Evolutionary conservation across 2,888 invertebrate genomes (phyloP).

Genomic region (Lumbricus terrestris): DNA sequence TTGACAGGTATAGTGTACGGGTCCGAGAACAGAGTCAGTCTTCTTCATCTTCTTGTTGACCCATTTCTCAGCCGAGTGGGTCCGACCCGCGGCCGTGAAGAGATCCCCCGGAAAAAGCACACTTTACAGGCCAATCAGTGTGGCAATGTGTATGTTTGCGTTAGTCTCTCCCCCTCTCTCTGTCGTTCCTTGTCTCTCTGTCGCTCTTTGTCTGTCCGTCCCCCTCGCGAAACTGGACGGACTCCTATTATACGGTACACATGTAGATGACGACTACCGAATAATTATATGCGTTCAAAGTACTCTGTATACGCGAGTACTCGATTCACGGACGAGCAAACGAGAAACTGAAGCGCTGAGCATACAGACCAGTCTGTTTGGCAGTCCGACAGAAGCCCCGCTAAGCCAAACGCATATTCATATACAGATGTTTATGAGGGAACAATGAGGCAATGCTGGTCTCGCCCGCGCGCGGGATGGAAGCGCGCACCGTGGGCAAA

Average conservation of each 20-base stretch:
- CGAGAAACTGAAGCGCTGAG: not conserved
- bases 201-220: not conserved
- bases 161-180: too few relatives aligned
- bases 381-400: not conserved
- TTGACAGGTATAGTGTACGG: not conserved
- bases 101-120: not conserved
- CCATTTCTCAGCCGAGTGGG: not conserved
- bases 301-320: not conserved
- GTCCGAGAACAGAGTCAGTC: not conserved
- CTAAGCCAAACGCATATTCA: not conserved
- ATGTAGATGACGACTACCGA: not conserved
- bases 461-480: not conserved
- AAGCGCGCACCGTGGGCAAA: not conserved
- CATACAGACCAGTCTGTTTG: conserved; percentile 3
- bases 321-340: not conserved
- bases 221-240: not conserved
- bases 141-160: not conserved
- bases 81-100: not conserved
- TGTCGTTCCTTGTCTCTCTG: too few relatives aligned
- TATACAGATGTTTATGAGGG: not conserved
- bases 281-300: conserved; percentile 3
- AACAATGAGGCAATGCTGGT: not conserved
- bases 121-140: not conserved
- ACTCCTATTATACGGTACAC: too few relatives aligned
- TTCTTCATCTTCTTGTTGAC: not conserved